Conservation (phyloP, 2,888 invertebrate genomes). For the Caenorhabditis becei region DNA sequence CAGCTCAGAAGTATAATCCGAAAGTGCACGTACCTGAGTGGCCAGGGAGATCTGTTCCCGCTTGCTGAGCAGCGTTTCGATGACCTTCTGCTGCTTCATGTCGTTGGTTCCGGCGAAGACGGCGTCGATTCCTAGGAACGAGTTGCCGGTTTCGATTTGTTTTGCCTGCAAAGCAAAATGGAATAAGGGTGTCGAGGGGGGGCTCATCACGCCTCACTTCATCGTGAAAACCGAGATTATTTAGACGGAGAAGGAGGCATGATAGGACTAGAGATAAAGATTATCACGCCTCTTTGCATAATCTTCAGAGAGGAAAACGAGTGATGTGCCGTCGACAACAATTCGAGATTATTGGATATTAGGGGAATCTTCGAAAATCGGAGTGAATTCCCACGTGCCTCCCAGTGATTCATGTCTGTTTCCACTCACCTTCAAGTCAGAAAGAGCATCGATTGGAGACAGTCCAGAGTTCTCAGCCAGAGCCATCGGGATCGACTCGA, state of each 20-base stretch:
- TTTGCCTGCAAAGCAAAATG: slow-evolving; percentile 85
- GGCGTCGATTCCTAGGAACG: slow-evolving; percentile 95
- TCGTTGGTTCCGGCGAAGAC: slow-evolving; percentile 89
- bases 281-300: slow-evolving; percentile 19
- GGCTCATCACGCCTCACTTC: slow-evolving; percentile 20
- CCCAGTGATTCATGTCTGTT: neutral
- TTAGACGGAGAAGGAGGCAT: neutral
- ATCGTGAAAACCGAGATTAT: slow-evolving; percentile 15
- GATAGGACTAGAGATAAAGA: slow-evolving; percentile 19
- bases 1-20: neutral
- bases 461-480: slow-evolving; percentile 97
- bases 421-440: slow-evolving; percentile 80
- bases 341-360: slow-evolving; percentile 1
- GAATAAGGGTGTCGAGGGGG: neutral
- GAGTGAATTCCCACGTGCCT: neutral
- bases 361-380: neutral
- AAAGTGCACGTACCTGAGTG: slow-evolving; percentile 86
- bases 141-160: slow-evolving; percentile 90
- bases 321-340: neutral
- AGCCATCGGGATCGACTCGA: slow-evolving; percentile 95
- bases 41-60: slow-evolving; percentile 97
- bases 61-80: slow-evolving; percentile 97
- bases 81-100: slow-evolving; percentile 94
- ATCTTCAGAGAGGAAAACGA: neutral
- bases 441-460: slow-evolving; percentile 92